Conservation (phyloP, 2,797 vertebrate species). For the Malurus leucopterus region DNA sequence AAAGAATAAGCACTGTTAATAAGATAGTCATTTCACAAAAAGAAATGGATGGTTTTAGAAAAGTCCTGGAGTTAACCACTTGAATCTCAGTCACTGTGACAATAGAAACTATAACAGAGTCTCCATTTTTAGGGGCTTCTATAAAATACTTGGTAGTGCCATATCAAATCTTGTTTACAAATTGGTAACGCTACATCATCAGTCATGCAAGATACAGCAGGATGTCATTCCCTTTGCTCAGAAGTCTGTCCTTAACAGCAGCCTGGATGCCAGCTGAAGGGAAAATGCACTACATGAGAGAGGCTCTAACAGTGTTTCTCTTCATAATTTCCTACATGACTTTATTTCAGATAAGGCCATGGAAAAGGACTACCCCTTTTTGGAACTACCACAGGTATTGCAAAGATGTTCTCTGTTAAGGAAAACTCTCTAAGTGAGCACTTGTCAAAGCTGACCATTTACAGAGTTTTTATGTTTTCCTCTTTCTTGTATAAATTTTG, state of each 20-base stretch:
- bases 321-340: background rate
- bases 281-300: background rate
- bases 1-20: background rate
- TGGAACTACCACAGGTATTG: background rate
- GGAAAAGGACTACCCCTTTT: background rate
- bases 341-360: background rate
- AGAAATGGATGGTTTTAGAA: background rate
- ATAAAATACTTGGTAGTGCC: background rate
- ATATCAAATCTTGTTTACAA: background rate
- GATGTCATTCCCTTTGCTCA: background rate
- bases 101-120: background rate
- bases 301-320: background rate
- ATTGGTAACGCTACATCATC: background rate
- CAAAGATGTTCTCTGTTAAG: background rate
- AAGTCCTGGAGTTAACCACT: background rate
- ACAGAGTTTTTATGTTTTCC: background rate
- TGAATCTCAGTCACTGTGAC: background rate
- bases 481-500: background rate
- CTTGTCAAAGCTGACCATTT: background rate
- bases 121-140: background rate
- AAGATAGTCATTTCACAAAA: background rate
- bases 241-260: background rate
- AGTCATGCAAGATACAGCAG: background rate
- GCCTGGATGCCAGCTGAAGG: background rate
- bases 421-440: background rate